These are phyloP conservation scores for Rhadina sibilatrix DNA, from an alignment of 2,113 vertebrate species.

Conservation along the genomic window DNA sequence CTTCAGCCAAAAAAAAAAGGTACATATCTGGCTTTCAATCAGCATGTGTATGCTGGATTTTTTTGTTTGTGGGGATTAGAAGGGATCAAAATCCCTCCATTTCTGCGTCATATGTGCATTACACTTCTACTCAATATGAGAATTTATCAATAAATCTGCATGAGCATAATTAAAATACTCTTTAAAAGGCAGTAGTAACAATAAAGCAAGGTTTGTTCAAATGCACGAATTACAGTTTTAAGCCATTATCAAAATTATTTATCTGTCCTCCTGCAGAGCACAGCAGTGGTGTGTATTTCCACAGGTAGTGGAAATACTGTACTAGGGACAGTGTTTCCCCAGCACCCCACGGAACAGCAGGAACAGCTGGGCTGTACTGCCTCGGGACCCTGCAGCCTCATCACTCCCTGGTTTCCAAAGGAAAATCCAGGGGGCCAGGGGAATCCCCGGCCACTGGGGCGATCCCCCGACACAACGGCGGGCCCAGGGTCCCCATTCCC, in stretches of 20 bases:
- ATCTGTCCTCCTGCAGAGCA: not conserved
- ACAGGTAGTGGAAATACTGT: too few relatives aligned
- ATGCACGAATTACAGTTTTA: not conserved
- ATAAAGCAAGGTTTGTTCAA: not conserved
- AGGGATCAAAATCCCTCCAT: not conserved
- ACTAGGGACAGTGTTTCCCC: fast-evolving
- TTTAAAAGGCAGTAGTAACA: not conserved
- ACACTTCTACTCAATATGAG: not conserved
- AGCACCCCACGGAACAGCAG: fast-evolving
- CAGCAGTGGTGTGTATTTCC: not conserved
- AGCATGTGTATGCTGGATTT: not conserved
- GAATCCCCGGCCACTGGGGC: not conserved
- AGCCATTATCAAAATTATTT: constrained; percentile 2
- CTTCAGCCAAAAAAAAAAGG: not conserved
- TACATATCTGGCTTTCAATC: not conserved
- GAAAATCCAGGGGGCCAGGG: not conserved
- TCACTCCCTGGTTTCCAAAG: too few relatives aligned
- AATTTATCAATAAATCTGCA: not conserved
- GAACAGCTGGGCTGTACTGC: fast-evolving
- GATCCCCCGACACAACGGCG: not conserved
- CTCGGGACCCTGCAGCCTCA: too few relatives aligned
- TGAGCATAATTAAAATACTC: not conserved
- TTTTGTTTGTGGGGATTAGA: not conserved
- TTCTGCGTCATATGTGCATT: not conserved
- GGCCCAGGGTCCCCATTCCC: not conserved